Evolutionary conservation across 1,140 invertebrate species (phyloP).

Genomic region (Zaprionus lachaisei): DNA sequence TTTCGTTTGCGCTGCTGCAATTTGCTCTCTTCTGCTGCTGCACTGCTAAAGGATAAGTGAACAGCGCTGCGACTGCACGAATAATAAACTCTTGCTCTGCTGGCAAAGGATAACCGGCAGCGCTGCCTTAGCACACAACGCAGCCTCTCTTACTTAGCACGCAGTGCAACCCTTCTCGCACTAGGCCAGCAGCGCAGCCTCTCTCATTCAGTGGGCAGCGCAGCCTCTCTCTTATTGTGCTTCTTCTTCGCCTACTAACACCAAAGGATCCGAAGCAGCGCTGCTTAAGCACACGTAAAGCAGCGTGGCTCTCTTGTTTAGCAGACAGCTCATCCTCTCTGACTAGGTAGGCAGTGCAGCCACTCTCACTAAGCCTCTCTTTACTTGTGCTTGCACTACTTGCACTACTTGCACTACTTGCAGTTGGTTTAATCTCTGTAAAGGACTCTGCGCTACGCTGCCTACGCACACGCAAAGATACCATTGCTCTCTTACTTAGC

Average conservation of each 20-base stretch:
- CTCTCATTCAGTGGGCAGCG: too few relatives aligned
- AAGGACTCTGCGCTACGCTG: neutral
- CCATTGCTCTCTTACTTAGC: neutral
- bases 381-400: neutral
- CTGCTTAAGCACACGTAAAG: neutral
- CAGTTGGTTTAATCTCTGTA: neutral
- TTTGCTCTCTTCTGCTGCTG: neutral
- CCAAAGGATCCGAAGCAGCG: neutral
- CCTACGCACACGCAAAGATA: neutral
- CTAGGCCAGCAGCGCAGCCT: neutral
- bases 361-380: constrained; percentile 10
- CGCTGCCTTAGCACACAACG: neutral
- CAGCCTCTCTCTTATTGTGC: neutral
- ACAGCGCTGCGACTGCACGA: too few relatives aligned
- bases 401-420: constrained; percentile 1
- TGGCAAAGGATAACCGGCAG: neutral
- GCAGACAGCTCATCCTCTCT: neutral
- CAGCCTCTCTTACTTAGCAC: neutral
- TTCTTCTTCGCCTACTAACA: neutral
- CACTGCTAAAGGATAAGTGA: neutral
- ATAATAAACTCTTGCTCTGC: neutral
- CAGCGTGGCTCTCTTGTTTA: neutral
- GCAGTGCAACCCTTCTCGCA: neutral
- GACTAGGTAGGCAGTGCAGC: neutral
- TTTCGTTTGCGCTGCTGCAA: neutral